A percentile compares a stretch with the other conserved stretches of the same genome.
Conservation (phyloP, 2,113 vertebrate genomes). For the Siniperca chuatsi region DNA sequence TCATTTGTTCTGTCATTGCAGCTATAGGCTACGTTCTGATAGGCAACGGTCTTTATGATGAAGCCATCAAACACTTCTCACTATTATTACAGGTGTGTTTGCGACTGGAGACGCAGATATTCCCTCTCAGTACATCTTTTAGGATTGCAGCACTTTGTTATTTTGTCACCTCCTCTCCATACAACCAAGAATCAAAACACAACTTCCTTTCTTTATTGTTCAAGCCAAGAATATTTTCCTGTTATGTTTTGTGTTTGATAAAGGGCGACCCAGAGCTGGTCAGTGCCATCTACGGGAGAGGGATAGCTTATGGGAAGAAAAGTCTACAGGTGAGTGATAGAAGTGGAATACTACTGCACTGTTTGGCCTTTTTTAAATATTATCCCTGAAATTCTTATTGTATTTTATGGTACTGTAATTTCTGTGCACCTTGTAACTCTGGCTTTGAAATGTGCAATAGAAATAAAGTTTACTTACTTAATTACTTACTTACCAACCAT, state of each 20-base stretch:
- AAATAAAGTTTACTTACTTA: neutral
- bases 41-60: slow-evolving; percentile 94
- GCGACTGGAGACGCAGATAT: neutral
- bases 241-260: slow-evolving; percentile 59
- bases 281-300: slow-evolving; percentile 97
- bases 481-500: neutral
- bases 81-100: slow-evolving; percentile 92
- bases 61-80: slow-evolving; percentile 97
- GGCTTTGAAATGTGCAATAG: neutral
- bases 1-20: slow-evolving; percentile 69
- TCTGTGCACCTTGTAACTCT: neutral
- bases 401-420: neutral
- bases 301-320: slow-evolving; percentile 97
- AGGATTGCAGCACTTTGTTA: neutral
- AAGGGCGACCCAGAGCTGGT: slow-evolving; percentile 96
- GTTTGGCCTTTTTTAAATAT: neutral
- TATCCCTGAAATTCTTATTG: neutral
- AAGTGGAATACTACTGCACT: neutral
- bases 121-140: neutral
- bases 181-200: neutral
- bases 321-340: slow-evolving; percentile 91
- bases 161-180: neutral
- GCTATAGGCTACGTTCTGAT: slow-evolving; percentile 97
- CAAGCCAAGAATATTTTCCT: neutral
- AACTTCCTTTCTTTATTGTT: neutral